Base-by-base conservation (phyloP, 2,113 vertebrate species). In the Spizaetus ornatus region DNA sequence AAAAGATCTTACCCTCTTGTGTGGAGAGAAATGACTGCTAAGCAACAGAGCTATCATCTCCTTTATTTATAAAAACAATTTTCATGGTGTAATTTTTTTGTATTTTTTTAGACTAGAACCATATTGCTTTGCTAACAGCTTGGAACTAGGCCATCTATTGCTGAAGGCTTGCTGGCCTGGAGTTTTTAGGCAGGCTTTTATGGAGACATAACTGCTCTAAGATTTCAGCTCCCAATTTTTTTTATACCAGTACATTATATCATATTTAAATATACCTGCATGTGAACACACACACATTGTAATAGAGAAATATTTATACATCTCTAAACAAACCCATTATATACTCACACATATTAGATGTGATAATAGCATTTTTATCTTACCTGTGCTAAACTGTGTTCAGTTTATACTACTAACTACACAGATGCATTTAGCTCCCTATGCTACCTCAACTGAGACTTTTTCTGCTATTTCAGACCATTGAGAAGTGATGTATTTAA, bases 31-130 rank as follows among this genome's bases (percentile, higher is more conserved):
- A 76, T 82, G 34, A 79, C 80, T 94, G 90, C 83, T 86, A 89
- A 88, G 48, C 74, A 94, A 94, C 82, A 20, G 13, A 43, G 55
- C 52, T 92, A 87, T 92, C 82, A 45, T 47, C 29, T 86, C 7
- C 79, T 90, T 95, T 95, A 96, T 95, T 94, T 83, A 95, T 85
- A 94, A 97, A 96, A 45, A 74, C 9, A 80, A 48, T 95, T 89
- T 95, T 90, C 59, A 65, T 16, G 2, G 29, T 66, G 29, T 47
- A 72, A 73, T 50, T 77, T 81, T 63, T 95, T 62, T 5, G 6
- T n/a, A 4, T 19, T 52, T 62, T 87, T 91, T 53, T 36, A 81
- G 74, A 58, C 32, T 95, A 77, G 53, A 87, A 63, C 26, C 5
- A 17, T 67, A 71, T 93, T 91, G 53, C 43, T 95, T 95, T 91